Base-by-base conservation (phyloP, 2,888 invertebrate genomes). In the Amblyteles armatorius region DNA sequence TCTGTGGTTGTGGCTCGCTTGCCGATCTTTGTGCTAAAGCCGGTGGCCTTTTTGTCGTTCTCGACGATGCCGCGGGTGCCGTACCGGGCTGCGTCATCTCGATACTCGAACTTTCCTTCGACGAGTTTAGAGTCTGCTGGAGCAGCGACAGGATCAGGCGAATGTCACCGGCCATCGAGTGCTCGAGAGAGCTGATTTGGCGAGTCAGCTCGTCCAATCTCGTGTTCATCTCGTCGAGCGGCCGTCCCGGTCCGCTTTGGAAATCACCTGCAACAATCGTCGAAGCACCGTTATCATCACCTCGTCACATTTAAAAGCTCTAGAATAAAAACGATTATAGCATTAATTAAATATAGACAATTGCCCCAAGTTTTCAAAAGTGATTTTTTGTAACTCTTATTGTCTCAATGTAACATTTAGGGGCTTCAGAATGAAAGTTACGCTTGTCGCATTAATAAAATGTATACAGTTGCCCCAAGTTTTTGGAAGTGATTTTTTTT, bases 91-190 rank as follows among this genome's bases (percentile, higher is more conserved):
- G 85, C 96, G 92, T 92, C 91, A 92, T 93, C 67, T 93, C 93
- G 78, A 92, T 90, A 73, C 93, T 93, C 26, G 93, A 92, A 80
- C 92, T 92, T 63, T 93, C 93, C 83, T 91, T 91, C 50, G 93
- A 93, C 67, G 92, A 92, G 84, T 94, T 93, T 19, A 92, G 89
- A n/a, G 94, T 94, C 86, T 95, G 94, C 90, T 96, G 96, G 82
- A 97, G 94, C 87, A 97, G 93, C 74, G 95, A 95, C 90, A 97
- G 94, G 86, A 98, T 97, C 87, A 96, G 95, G 88, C 96, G 95
- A 88, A 98, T 96, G 92, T 98, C 97, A 9, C 95, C 94, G 29
- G 96, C 96, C 90, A 98, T 95, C 50, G 96, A 96, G 85, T 95
- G 95, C 93, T 98, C 97, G 90, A 98, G 94, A 72, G 96, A 95